A percentile compares a stretch with the other conserved stretches of the same genome.
These are phyloP conservation scores for Cavia porcellus DNA, from an alignment of 2,113 vertebrate species.

Conservation along the genomic window DNA sequence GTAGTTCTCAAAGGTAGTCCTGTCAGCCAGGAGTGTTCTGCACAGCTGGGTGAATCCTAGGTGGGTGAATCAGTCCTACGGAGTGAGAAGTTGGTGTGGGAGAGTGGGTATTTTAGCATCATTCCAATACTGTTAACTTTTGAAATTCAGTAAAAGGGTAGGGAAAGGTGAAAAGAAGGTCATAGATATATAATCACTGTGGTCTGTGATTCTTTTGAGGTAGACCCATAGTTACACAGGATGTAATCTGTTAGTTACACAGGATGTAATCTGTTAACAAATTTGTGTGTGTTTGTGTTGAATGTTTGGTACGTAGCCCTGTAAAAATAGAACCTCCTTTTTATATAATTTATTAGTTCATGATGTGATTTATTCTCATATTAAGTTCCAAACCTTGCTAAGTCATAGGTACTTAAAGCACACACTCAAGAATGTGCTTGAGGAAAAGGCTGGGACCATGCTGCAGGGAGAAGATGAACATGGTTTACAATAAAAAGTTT, in stretches of 20 bases:
- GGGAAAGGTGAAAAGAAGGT: background rate
- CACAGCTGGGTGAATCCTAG: background rate
- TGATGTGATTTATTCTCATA: constrained; percentile 52
- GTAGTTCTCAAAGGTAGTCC: background rate
- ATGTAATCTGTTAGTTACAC: background rate
- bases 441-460: background rate
- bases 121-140: background rate
- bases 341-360: constrained; percentile 12
- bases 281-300: background rate
- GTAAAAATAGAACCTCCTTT: background rate
- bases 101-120: background rate
- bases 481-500: background rate
- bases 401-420: constrained; percentile 13
- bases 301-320: constrained; percentile 1
- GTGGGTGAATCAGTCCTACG: background rate
- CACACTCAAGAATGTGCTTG: constrained; percentile 10
- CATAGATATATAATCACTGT: background rate
- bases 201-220: background rate
- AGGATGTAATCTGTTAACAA: background rate
- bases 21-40: background rate
- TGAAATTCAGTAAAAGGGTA: background rate
- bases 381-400: constrained; percentile 39
- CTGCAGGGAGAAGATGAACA: background rate
- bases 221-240: background rate
- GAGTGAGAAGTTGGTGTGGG: too few species aligned